Evolutionary conservation across 2,888 invertebrate species (phyloP).

Genomic region (Drosophila parthenogenetica): DNA sequence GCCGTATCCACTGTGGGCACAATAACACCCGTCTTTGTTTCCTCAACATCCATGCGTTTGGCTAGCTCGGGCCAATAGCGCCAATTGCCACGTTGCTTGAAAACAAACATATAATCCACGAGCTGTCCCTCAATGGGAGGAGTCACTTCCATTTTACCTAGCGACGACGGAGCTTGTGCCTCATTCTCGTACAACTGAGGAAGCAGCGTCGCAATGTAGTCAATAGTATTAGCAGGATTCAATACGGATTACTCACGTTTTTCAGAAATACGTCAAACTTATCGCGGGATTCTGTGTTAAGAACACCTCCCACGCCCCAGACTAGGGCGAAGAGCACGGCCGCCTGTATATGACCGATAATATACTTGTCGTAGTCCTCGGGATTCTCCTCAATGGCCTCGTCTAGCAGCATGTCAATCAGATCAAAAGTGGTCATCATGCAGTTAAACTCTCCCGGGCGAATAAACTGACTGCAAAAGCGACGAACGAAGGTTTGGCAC

Average conservation of each 20-base stretch:
- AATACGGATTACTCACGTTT: constrained; percentile 68
- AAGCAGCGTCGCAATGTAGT: not conserved
- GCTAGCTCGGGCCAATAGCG: constrained; percentile 93
- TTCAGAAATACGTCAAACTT: constrained; percentile 89
- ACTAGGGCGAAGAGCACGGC: constrained; percentile 90
- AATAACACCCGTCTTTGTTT: constrained; percentile 85
- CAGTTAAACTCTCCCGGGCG: constrained; percentile 90
- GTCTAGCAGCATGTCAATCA: constrained; percentile 92
- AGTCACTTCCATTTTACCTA: constrained; percentile 90
- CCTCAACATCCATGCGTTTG: constrained; percentile 87
- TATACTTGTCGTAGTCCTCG: constrained; percentile 89
- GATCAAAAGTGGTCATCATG: constrained; percentile 89
- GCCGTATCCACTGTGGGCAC: constrained; percentile 95
- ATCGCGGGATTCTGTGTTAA: constrained; percentile 90
- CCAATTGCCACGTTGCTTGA: constrained; percentile 94
- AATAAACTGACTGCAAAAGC: constrained; percentile 88
- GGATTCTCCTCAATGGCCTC: constrained; percentile 89
- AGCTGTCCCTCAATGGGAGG: constrained; percentile 92
- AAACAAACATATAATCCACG: constrained; percentile 93
- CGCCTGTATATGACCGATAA: constrained; percentile 91
- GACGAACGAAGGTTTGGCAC: constrained; percentile 88
- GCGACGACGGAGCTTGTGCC: constrained; percentile 86
- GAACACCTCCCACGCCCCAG: constrained; percentile 94
- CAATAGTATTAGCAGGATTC: too few species aligned
- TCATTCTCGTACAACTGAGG: constrained; percentile 65